Conservation (phyloP, 2,797 vertebrate genomes). For the Caiman crocodilus region DNA sequence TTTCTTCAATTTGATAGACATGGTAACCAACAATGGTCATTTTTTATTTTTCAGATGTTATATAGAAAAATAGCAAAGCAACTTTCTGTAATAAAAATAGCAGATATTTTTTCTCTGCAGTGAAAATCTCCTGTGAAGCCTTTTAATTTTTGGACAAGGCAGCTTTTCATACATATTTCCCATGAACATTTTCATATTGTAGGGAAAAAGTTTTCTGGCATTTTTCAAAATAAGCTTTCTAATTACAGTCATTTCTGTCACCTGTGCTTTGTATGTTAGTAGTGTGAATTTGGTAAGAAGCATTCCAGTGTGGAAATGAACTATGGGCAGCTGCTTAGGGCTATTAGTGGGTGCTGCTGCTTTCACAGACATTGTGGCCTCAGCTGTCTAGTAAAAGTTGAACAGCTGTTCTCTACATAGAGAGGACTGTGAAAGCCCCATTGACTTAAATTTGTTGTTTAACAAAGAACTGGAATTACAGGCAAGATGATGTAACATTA, state of each 20-base stretch:
- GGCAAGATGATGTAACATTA: slow-evolving; percentile 79
- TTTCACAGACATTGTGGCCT: slow-evolving; percentile 83
- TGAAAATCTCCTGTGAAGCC: slow-evolving; percentile 12
- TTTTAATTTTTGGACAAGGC: slow-evolving; percentile 19
- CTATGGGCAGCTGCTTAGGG: slow-evolving; percentile 85
- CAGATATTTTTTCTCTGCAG: slow-evolving; percentile 46
- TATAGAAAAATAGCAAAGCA: neutral
- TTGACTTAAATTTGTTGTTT: slow-evolving; percentile 86
- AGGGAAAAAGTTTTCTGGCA: slow-evolving; percentile 42
- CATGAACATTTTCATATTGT: slow-evolving; percentile 49
- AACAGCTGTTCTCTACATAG: slow-evolving; percentile 91
- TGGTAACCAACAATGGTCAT: neutral
- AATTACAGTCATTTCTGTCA: slow-evolving; percentile 54
- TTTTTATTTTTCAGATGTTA: neutral
- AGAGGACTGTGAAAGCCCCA: slow-evolving; percentile 85
- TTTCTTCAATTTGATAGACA: neutral
- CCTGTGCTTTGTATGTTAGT: slow-evolving; percentile 73
- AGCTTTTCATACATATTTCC: slow-evolving; percentile 56
- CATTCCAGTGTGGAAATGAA: slow-evolving; percentile 75
- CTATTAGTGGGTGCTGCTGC: slow-evolving; percentile 85
- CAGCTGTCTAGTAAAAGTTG: slow-evolving; percentile 93
- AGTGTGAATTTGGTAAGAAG: slow-evolving; percentile 60
- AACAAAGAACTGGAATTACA: slow-evolving; percentile 83
- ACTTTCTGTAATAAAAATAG: slow-evolving; percentile 35
- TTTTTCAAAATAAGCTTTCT: slow-evolving; percentile 49